These are phyloP conservation scores for Xyrichtys novacula DNA, from an alignment of 2,797 vertebrate species.

Conservation along the genomic window DNA sequence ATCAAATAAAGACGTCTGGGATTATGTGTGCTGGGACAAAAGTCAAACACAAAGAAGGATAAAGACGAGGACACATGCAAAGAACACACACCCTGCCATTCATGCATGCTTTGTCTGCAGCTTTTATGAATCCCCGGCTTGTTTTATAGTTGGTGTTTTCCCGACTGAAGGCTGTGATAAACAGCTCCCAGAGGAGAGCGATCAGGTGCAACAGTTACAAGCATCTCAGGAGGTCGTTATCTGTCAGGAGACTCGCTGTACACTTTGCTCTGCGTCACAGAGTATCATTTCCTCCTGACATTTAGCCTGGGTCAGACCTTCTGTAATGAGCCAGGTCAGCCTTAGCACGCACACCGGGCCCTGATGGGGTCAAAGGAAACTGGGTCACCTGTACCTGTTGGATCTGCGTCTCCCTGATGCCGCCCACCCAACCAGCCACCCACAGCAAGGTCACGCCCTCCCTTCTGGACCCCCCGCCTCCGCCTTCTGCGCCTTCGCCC, in stretches of 20 bases:
- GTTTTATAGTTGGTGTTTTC: constrained; percentile 44
- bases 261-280: constrained; percentile 38
- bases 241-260: background rate
- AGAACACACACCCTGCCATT: constrained; percentile 49
- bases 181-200: background rate
- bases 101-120: constrained; percentile 50
- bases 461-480: constrained; percentile 25
- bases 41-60: constrained; percentile 38
- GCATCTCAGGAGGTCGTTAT: constrained; percentile 19
- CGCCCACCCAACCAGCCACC: constrained; percentile 52
- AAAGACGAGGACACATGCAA: background rate
- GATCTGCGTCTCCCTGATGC: constrained; percentile 37
- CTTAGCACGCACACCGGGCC: constrained; percentile 29
- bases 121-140: constrained; percentile 51
- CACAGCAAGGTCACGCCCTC: constrained; percentile 59
- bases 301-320: constrained; percentile 30
- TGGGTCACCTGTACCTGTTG: constrained; percentile 72
- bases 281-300: constrained; percentile 42
- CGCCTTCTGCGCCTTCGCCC: constrained; percentile 45
- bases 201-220: constrained; percentile 37
- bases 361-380: constrained; percentile 63
- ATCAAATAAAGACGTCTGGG: constrained; percentile 40
- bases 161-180: constrained; percentile 22
- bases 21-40: constrained; percentile 29
- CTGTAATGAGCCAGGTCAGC: constrained; percentile 28